Evolutionary conservation across 2,888 invertebrate species (phyloP).

Genomic region (Anoplius nigerrimus): DNA sequence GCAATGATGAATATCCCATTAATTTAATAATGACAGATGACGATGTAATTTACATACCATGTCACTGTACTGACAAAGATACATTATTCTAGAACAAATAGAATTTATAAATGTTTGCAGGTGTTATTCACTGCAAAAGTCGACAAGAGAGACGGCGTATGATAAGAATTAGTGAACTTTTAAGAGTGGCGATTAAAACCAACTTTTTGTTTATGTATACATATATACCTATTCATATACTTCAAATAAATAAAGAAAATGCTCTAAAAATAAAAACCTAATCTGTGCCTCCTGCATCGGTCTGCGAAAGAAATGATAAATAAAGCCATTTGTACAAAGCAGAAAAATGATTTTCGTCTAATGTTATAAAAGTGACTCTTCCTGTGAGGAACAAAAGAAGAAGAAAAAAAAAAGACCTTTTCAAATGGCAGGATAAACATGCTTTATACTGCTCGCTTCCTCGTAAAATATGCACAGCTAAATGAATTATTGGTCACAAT

Average conservation of each 20-base stretch:
- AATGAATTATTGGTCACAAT: conserved; percentile 2
- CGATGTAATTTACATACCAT: too few relatives aligned
- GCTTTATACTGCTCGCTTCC: not conserved
- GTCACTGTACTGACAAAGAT: too few relatives aligned
- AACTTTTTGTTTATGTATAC: conserved; percentile 30
- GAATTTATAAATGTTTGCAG: too few relatives aligned
- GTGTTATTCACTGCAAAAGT: conserved; percentile 14
- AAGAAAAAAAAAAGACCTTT: not conserved
- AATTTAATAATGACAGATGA: too few relatives aligned
- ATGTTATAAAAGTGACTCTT: conserved; percentile 43
- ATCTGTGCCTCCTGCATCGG: conserved; percentile 34
- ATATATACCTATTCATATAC: conserved; percentile 15
- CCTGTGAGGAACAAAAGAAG: conserved; percentile 37
- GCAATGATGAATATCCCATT: too few relatives aligned
- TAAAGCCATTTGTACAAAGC: conserved; percentile 71
- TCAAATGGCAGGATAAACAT: not conserved
- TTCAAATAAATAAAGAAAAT: conserved; percentile 49
- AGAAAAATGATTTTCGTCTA: conserved; percentile 47
- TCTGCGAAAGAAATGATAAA: conserved; percentile 61
- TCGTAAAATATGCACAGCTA: conserved; percentile 1
- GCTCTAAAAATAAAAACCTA: conserved; percentile 44
- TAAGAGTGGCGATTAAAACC: conserved; percentile 32
- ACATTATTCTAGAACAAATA: too few relatives aligned
- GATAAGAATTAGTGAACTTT: conserved; percentile 32
- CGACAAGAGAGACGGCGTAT: conserved; percentile 38